phyloP scores from a whole-genome alignment of 2,797 vertebrate species.

The Helostoma temminkii region DNA sequence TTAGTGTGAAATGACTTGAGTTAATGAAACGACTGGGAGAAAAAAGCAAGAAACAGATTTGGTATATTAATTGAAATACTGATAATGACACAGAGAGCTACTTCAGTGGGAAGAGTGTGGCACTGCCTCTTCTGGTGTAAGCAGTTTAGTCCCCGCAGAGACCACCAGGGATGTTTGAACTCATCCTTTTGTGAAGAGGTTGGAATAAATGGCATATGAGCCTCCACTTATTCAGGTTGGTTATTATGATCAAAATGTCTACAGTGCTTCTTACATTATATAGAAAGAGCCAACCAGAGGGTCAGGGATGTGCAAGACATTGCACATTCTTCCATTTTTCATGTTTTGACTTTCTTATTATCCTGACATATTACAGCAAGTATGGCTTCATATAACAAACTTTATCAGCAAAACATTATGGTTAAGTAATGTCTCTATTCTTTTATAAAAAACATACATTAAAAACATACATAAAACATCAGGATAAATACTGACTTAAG shows the following conservation, averaged over 20 bases:
- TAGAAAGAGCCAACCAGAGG: conserved; percentile 39
- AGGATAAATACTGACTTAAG: too few relatives aligned
- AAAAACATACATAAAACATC: too few relatives aligned
- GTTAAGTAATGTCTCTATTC: too few relatives aligned
- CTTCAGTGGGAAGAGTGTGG: conserved; percentile 14
- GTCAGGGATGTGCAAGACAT: conserved; percentile 11
- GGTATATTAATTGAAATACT: conserved; percentile 43
- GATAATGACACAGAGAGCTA: conserved; percentile 21
- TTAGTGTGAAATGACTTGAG: conserved; percentile 36
- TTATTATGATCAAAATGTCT: conserved; percentile 38
- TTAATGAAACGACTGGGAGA: conserved; percentile 33
- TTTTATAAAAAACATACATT: too few relatives aligned
- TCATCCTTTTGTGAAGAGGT: conserved; percentile 38
- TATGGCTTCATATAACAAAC: too few relatives aligned
- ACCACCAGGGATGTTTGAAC: conserved; percentile 37
- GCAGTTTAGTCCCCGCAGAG: conserved; percentile 33
- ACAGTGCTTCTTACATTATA: conserved; percentile 21
- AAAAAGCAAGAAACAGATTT: conserved; percentile 25
- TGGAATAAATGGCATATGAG: conserved; percentile 36
- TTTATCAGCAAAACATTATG: too few relatives aligned
- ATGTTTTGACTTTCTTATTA: too few relatives aligned
- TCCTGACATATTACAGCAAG: too few relatives aligned
- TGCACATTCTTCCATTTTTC: background rate
- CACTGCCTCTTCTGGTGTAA: conserved; percentile 17
- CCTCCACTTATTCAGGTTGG: conserved; percentile 16